A percentile compares a stretch with the other conserved stretches of the same genome.
These are phyloP conservation scores for Hipparchia sbordonii DNA, from an alignment of 2,888 invertebrate species.

Conservation along the genomic window DNA sequence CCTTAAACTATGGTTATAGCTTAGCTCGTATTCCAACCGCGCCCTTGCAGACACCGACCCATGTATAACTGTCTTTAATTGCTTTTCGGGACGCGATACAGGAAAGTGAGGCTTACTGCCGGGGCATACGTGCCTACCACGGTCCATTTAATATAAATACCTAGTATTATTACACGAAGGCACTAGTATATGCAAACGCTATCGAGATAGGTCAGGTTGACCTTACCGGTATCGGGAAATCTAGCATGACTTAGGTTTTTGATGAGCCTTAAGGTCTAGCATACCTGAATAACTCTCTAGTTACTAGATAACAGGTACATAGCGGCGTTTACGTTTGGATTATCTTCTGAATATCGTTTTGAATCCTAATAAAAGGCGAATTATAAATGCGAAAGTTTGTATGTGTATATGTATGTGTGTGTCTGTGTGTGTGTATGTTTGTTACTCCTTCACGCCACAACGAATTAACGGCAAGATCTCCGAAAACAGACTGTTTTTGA, in stretches of 20 bases:
- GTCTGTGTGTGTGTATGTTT: no score
- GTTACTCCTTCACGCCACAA: no score
- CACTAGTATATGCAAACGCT: slow-evolving; percentile 25
- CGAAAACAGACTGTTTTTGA: no score
- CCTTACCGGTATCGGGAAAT: slow-evolving; percentile 15
- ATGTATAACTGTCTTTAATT: slow-evolving; percentile 63
- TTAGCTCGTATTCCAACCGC: slow-evolving; percentile 10
- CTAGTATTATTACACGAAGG: slow-evolving; percentile 18
- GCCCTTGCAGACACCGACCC: slow-evolving; percentile 29
- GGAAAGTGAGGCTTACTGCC: slow-evolving; percentile 43
- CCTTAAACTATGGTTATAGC: neutral
- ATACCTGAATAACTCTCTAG: neutral
- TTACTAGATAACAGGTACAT: neutral
- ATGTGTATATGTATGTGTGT: no score
- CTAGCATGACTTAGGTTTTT: slow-evolving; percentile 17
- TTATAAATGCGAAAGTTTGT: no score
- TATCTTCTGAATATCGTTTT: no score
- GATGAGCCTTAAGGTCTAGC: slow-evolving; percentile 14
- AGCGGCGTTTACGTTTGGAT: neutral
- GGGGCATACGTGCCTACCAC: slow-evolving; percentile 31
- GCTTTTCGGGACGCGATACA: slow-evolving; percentile 52
- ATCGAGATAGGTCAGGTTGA: slow-evolving; percentile 26
- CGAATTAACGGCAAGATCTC: no score
- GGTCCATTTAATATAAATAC: slow-evolving; percentile 39
- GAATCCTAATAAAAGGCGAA: no score